These are phyloP conservation scores for Hemibagrus guttatus DNA, from an alignment of 2,797 vertebrate species.

Conservation along the genomic window DNA sequence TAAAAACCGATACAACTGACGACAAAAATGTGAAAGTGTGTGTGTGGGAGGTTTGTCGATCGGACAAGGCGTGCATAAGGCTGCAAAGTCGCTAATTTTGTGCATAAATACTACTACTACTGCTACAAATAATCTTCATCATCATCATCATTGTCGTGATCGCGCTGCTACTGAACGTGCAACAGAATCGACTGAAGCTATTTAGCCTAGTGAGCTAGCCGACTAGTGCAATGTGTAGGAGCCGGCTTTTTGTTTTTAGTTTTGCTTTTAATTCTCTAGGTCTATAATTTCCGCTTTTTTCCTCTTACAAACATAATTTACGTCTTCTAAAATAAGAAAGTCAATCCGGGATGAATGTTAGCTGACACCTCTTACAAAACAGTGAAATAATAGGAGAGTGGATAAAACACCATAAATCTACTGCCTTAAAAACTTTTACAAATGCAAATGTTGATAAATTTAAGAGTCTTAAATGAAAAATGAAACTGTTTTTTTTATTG, in stretches of 20 bases:
- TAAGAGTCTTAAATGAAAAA: not conserved
- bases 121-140: not conserved
- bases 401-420: not conserved
- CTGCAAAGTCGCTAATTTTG: conserved; percentile 1
- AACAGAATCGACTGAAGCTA: not conserved
- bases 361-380: not conserved
- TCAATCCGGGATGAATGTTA: not conserved
- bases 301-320: not conserved
- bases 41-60: not conserved
- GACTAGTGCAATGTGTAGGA: not conserved
- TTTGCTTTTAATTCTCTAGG: not conserved
- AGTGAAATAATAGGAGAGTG: not conserved
- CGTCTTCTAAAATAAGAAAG: not conserved
- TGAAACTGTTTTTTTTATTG: not conserved
- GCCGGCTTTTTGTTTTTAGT: not conserved
- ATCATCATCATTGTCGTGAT: not conserved
- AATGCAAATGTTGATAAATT: not conserved
- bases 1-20: conserved; percentile 12
- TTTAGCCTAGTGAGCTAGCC: not conserved
- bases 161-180: not conserved
- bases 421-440: not conserved
- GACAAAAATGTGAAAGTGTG: not conserved
- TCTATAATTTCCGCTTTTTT: not conserved
- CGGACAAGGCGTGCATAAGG: not conserved
- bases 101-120: too few relatives aligned